Evolutionary conservation across 2,888 invertebrate genomes (phyloP).

Genomic region (Phengaris arion): DNA sequence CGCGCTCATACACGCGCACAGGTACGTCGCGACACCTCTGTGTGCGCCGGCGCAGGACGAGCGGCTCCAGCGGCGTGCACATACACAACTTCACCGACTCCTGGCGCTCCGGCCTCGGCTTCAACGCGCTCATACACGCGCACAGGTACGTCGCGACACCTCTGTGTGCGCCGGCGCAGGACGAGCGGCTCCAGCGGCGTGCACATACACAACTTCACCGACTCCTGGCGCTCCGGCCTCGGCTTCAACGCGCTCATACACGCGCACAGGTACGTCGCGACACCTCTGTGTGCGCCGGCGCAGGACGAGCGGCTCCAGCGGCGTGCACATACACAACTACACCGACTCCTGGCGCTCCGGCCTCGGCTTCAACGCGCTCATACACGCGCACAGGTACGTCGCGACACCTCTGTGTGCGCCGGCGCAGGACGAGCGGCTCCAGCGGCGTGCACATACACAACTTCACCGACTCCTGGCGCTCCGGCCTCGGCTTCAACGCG

Average conservation of each 20-base stretch:
- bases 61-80: conserved; percentile 93
- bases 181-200: conserved; percentile 96
- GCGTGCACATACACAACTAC: conserved; percentile 93
- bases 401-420: conserved; percentile 69
- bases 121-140: conserved; percentile 98
- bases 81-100: conserved; percentile 95
- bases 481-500: conserved; percentile 98
- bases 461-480: conserved; percentile 96
- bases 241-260: conserved; percentile 99
- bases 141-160: conserved; percentile 75
- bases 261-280: conserved; percentile 82
- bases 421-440: conserved; percentile 98
- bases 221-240: conserved; percentile 97
- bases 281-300: conserved; percentile 83
- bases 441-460: conserved; percentile 92
- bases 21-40: conserved; percentile 44
- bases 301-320: conserved; percentile 96
- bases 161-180: conserved; percentile 88
- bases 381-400: conserved; percentile 89
- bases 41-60: conserved; percentile 93
- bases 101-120: conserved; percentile 97
- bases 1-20: conserved; percentile 97
- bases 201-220: conserved; percentile 92
- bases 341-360: conserved; percentile 97
- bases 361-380: conserved; percentile 98